phyloP scores from a whole-genome alignment of 2,888 invertebrate genomes.

The Eubasilissa splendida region DNA sequence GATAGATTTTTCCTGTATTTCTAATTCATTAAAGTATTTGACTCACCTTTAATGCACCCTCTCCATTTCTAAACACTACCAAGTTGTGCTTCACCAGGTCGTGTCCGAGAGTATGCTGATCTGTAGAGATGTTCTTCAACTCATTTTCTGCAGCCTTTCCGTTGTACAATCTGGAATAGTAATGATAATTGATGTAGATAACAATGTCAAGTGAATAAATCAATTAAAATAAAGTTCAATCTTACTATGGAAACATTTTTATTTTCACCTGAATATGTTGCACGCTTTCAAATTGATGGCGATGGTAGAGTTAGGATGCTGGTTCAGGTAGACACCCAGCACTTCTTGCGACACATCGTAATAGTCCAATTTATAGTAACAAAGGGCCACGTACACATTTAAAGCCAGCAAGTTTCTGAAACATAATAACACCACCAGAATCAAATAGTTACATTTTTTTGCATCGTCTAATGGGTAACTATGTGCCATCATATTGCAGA shows the following conservation, averaged over 20 bases:
- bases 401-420: conserved; percentile 90
- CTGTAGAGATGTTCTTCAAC: conserved; percentile 86
- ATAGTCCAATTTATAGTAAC: conserved; percentile 98
- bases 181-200: background rate
- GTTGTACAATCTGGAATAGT: conserved; percentile 82
- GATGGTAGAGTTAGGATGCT: conserved; percentile 93
- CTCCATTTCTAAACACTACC: conserved; percentile 94
- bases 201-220: background rate
- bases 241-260: background rate
- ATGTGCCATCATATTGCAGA: no score
- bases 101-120: conserved; percentile 84
- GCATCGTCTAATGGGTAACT: no score
- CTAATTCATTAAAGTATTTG: background rate
- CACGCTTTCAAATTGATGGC: conserved; percentile 93
- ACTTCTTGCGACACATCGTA: conserved; percentile 99
- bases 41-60: conserved; percentile 89
- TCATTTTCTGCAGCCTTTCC: conserved; percentile 96
- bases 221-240: background rate
- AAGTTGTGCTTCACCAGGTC: conserved; percentile 96
- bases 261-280: conserved; percentile 72
- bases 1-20: background rate
- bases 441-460: background rate
- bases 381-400: conserved; percentile 97
- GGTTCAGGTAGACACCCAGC: conserved; percentile 92
- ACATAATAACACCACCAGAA: conserved; percentile 53